These are phyloP conservation scores for Heliconius ismenius DNA, from an alignment of 2,888 invertebrate species.

Conservation along the genomic window DNA sequence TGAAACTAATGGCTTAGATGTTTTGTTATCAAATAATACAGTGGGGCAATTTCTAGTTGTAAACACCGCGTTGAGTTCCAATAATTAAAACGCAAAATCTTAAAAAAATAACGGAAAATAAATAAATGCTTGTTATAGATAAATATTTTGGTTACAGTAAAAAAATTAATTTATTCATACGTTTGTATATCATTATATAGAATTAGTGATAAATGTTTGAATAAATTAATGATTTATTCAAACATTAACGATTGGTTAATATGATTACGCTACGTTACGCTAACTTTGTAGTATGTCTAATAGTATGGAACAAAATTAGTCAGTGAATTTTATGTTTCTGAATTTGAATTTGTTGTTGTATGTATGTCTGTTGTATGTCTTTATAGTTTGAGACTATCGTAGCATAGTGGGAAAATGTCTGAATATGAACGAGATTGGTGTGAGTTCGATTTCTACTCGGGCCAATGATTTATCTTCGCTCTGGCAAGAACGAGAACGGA, in stretches of 20 bases:
- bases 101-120: no score
- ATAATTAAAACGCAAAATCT: background rate
- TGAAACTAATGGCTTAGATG: background rate
- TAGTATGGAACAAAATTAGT: background rate
- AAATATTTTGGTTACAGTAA: background rate
- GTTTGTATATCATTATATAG: background rate
- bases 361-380: background rate
- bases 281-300: background rate
- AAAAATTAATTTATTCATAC: background rate
- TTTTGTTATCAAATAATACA: background rate
- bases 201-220: background rate
- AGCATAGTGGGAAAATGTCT: no score
- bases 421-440: no score
- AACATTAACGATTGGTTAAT: background rate
- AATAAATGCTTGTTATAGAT: background rate
- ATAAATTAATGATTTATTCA: conserved; percentile 6
- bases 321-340: background rate
- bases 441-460: no score
- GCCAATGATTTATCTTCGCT: no score
- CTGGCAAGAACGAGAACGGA: no score
- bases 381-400: background rate
- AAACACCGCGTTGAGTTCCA: background rate
- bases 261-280: background rate
- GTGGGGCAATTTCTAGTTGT: background rate
- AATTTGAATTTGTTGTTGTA: background rate